Base-by-base conservation (phyloP, 2,888 invertebrate species). In the Druceiella hillmani region DNA sequence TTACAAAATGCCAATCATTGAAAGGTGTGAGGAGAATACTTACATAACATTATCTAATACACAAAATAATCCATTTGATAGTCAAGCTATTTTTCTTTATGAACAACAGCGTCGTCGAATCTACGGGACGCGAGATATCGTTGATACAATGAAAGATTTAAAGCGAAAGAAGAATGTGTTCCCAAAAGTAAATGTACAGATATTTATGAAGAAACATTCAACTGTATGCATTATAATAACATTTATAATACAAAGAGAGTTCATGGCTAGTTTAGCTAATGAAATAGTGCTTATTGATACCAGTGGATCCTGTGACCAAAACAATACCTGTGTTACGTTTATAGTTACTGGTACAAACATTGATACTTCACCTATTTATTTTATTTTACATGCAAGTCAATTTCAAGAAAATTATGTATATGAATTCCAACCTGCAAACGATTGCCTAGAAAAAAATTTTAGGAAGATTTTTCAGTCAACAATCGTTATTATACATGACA, bases 51-150 rank as follows among this genome's bases (percentile, higher is more conserved):
- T 20, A 20, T 31, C 32, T 14, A 40, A 40, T 40, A 31, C 40
- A 32, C 40, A 40, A 33, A 35, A 41, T 31, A 37, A 40, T 40
- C 40, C 40, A 3, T 20, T 17, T 22, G 40, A 31, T n/a, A 6
- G 22, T n/a, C 22, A 20, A 20, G 9, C 6, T 20, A 20, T n/a
- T 20, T n/a, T 7, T 20, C 9, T 20, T 7, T 20, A 20, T 20
- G 22, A 20, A 20, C 6, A 20, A 20, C 9, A n/a, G 22, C 22
- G 22, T n/a, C 22, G 22, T n/a, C 22, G 22, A 20, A 20, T n/a
- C 22, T 20, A 20, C 22, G 22, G 22, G 9, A 20, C 22, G 9
- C 22, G 22, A 20, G 22, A 20, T n/a, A 20, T 20, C 22, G 9
- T 20, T 20, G 9, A 20, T 20, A 20, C 6, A 20, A 20, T 20